Conservation (phyloP, 2,888 invertebrate genomes). For the Lochmaea capreae region DNA sequence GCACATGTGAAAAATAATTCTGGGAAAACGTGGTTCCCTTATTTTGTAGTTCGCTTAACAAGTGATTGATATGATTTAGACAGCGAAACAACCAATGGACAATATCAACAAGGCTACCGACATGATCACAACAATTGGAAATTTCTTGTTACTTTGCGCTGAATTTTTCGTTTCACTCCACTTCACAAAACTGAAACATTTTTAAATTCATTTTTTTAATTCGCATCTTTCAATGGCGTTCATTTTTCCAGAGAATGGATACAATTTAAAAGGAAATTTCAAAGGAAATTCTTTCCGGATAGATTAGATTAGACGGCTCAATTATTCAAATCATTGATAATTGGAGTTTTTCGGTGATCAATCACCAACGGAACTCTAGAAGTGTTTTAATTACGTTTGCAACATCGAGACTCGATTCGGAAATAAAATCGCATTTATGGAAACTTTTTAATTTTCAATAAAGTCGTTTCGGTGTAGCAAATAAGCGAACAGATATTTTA, state of each 20-base stretch:
- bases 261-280: constrained; percentile 22
- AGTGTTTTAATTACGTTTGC: constrained; percentile 45
- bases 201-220: not conserved
- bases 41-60: too few species aligned
- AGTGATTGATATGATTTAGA: too few species aligned
- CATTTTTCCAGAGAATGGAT: not conserved
- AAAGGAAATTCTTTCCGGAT: constrained; percentile 25
- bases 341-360: constrained; percentile 45
- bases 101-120: too few species aligned
- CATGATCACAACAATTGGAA: too few species aligned
- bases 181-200: not conserved
- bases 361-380: constrained; percentile 43
- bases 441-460: constrained; percentile 58
- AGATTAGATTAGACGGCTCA: constrained; percentile 33
- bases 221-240: not conserved
- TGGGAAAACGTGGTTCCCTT: too few species aligned
- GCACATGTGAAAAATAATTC: too few species aligned
- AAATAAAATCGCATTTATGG: constrained; percentile 32
- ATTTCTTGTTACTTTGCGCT: too few species aligned
- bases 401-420: constrained; percentile 39
- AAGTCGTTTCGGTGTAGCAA: constrained; percentile 48
- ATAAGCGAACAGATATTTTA: constrained; percentile 61
- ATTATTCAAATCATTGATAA: constrained; percentile 42
- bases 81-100: too few species aligned
- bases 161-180: too few species aligned